These are phyloP conservation scores for Aphelinus certus DNA, from an alignment of 1,140 invertebrate genomes.

Conservation along the genomic window DNA sequence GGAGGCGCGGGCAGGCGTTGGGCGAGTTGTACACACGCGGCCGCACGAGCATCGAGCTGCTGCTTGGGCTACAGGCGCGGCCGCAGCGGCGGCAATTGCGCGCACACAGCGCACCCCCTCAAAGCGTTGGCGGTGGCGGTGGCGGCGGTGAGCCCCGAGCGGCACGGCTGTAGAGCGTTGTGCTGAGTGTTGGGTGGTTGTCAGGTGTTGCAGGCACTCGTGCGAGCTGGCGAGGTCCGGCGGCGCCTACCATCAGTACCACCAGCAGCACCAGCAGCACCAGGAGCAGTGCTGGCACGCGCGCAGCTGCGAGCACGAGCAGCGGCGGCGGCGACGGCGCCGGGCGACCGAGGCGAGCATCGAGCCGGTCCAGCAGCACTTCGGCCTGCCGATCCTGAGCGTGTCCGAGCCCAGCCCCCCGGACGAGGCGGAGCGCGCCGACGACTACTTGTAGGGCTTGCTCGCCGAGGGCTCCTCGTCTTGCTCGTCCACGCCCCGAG, in stretches of 20 bases:
- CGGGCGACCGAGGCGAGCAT: constrained; percentile 65
- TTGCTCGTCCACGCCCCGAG: background rate
- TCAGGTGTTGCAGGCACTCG: constrained; percentile 31
- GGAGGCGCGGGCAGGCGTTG: background rate
- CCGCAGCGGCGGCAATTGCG: too few relatives aligned
- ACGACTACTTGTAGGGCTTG: constrained; percentile 65
- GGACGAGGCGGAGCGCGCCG: constrained; percentile 69
- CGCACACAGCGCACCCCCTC: too few relatives aligned
- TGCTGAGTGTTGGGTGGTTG: too few relatives aligned
- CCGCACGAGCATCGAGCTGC: too few relatives aligned
- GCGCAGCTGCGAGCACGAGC: constrained; percentile 57
- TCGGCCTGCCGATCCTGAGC: constrained; percentile 78
- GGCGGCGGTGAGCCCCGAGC: too few relatives aligned
- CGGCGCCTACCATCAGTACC: constrained; percentile 1
- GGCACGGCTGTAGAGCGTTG: too few relatives aligned
- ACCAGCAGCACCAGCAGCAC: constrained; percentile 38
- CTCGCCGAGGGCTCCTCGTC: constrained; percentile 55
- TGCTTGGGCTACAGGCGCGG: too few relatives aligned
- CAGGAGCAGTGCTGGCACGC: constrained; percentile 44
- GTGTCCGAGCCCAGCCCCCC: constrained; percentile 82
- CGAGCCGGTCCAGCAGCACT: constrained; percentile 68
- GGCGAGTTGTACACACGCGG: too few relatives aligned
- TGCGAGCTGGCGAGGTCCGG: background rate
- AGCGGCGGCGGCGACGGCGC: constrained; percentile 31
- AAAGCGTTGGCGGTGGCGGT: too few relatives aligned